A percentile compares a stretch with the other conserved stretches of the same genome.
Conservation (phyloP, 2,797 vertebrate species). For the Centropyge bicolor region DNA sequence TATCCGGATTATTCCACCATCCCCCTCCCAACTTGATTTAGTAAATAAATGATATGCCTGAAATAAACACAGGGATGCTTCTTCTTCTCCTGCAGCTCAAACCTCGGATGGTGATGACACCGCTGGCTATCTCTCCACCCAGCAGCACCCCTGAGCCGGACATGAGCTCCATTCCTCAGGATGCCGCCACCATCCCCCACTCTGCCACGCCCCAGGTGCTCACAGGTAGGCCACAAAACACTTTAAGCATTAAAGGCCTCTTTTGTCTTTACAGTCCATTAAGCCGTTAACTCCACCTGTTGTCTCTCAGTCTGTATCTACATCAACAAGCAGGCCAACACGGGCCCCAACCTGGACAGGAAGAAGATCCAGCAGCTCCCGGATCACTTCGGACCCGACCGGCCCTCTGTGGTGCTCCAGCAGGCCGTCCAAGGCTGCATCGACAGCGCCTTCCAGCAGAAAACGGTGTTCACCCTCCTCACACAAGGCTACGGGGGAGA, state of each 20-base stretch:
- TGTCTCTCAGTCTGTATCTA: conserved; percentile 93
- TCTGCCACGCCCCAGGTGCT: conserved; percentile 90
- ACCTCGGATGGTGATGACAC: conserved; percentile 92
- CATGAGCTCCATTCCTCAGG: conserved; percentile 93
- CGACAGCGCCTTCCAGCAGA: conserved; percentile 95
- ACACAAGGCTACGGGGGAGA: conserved; percentile 96
- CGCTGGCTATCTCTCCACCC: conserved; percentile 91
- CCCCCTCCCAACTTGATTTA: conserved; percentile 15
- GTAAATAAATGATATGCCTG: conserved; percentile 20
- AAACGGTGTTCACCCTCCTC: conserved; percentile 95
- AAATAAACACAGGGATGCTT: conserved; percentile 31
- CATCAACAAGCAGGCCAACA: conserved; percentile 94
- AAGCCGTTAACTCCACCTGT: not conserved
- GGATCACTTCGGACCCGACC: conserved; percentile 93
- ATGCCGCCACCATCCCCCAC: conserved; percentile 91
- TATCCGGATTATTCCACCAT: not conserved
- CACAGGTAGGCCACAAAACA: conserved; percentile 86
- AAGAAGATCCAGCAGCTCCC: conserved; percentile 97
- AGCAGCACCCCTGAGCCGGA: conserved; percentile 92
- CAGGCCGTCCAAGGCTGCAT: conserved; percentile 97
- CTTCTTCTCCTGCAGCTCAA: conserved; percentile 89
- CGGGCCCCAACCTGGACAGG: conserved; percentile 94
- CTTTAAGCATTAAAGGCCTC: not conserved
- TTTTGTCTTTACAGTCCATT: not conserved
- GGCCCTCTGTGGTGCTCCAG: conserved; percentile 92